Evolutionary conservation across 2,888 invertebrate species (phyloP), one percentile per base, ranked within the genome.

Genomic region (Sinohyriopsis cumingii): DNA sequence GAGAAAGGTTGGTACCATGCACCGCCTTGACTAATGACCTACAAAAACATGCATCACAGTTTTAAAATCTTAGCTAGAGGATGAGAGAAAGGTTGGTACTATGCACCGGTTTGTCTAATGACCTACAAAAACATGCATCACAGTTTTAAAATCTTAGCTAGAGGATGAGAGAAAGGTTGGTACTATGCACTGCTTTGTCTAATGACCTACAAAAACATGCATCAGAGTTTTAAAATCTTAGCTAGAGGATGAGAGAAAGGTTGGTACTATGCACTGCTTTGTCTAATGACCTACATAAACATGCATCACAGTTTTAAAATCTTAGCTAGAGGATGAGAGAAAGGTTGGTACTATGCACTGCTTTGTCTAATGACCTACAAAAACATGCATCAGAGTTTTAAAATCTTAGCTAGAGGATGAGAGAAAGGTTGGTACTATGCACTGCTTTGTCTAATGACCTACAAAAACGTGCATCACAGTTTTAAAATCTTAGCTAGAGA

Each of bases 231-330:
- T 33, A 33, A 33, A 9, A 33, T 33, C 33, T 33, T n/a, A 82
- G 67, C 71, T 84, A 53, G 84, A 84, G 55, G 79, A 69, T 18
- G 83, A 82, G 59, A 76, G 69, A 66, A 66, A 67, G 75, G 81
- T 77, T 62, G 4, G 73, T 63, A 7, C 12, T 56, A 15, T 57
- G 54, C 7, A 1, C 18, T 22, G 19, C 55, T 2, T 22, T 1
- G 55, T 64, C 0, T 55, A 53, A 5, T 20, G 28, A 60, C n/a
- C 63, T 22, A 4, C 20, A 28, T 2, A 63, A 18, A 20, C 59
- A 33, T 33, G 9, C 9, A 33, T 33, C 33, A 33, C 28, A 28
- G 1, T 33, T 7, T 33, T 33, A 33, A 33, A 9, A 33, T 33
- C 33, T 33, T n/a, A 82, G 67, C 71, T 84, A 53, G 84, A 84